Evolutionary conservation across 2,797 vertebrate genomes (phyloP).

Genomic region (Channallabes apus): DNA sequence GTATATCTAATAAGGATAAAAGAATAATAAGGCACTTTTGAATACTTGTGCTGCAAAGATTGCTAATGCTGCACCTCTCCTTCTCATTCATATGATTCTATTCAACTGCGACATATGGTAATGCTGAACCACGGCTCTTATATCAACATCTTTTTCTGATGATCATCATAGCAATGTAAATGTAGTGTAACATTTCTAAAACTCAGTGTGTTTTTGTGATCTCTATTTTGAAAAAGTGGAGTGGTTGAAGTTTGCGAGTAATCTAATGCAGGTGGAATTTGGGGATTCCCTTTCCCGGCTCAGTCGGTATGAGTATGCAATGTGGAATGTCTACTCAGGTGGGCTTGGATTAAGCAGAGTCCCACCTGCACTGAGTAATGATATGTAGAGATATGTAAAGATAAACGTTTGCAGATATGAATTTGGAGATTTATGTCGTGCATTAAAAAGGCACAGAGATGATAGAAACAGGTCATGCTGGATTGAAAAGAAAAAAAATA

Average conservation of each 20-base stretch:
- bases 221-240: not conserved
- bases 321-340: slow-evolving; percentile 25
- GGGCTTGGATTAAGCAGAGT: slow-evolving; percentile 1
- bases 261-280: slow-evolving; percentile 19
- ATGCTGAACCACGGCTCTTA: not conserved
- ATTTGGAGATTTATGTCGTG: not conserved
- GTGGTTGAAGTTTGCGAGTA: slow-evolving; percentile 9
- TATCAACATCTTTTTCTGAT: not conserved
- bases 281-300: slow-evolving; percentile 20
- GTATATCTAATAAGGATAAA: not conserved
- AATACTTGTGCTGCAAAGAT: not conserved
- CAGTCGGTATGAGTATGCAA: slow-evolving; percentile 33
- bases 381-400: not conserved
- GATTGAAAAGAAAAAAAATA: not conserved
- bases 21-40: not conserved
- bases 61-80: not conserved
- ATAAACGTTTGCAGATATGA: slow-evolving; percentile 1
- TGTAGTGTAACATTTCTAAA: not conserved
- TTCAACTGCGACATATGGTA: not conserved
- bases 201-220: not conserved
- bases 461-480: not conserved
- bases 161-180: not conserved
- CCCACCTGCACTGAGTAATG: slow-evolving; percentile 7
- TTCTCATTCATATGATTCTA: not conserved
- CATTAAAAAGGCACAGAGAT: not conserved